Percentiles rank a stretch among this genome's conserved stretches.
Evolutionary conservation across 2,888 invertebrate species (phyloP).

Genomic region (Drosophila kuntzei): DNA sequence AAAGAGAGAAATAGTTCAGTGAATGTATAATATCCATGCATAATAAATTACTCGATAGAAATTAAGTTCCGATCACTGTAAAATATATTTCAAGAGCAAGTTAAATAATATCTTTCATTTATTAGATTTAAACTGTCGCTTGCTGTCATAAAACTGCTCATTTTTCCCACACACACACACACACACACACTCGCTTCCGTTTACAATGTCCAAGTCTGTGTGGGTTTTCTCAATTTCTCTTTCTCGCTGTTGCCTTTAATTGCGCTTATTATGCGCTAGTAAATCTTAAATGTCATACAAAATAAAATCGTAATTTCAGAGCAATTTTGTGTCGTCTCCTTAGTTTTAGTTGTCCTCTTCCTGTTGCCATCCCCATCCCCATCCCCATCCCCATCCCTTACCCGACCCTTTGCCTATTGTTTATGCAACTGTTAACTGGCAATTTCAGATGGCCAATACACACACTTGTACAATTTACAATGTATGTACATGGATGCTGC

Average conservation of each 20-base stretch:
- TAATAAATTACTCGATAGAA: too few relatives aligned
- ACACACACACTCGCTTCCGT: not conserved
- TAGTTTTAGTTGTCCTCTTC: not conserved
- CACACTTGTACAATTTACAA: not conserved
- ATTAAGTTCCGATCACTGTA: not conserved
- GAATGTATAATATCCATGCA: too few relatives aligned
- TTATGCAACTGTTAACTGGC: conserved; percentile 25
- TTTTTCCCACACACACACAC: conserved; percentile 1
- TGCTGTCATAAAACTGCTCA: not conserved
- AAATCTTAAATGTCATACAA: conserved; percentile 50
- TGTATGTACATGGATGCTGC: not conserved
- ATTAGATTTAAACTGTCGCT: not conserved
- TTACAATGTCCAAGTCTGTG: conserved; percentile 1
- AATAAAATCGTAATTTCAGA: conserved; percentile 56
- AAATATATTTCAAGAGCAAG: not conserved
- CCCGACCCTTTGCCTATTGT: conserved; percentile 7
- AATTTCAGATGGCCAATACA: conserved; percentile 17
- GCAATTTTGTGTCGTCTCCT: conserved; percentile 41
- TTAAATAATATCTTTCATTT: not conserved
- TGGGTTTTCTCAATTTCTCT: not conserved
- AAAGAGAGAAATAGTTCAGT: too few relatives aligned
- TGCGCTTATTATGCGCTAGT: conserved; percentile 50
- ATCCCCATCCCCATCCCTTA: too few relatives aligned
- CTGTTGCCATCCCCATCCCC: too few relatives aligned
- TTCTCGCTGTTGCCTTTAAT: conserved; percentile 35